Evolutionary conservation across 2,888 invertebrate species (phyloP), one percentile per base, ranked within the genome.

Genomic region (Julus scanicus): DNA sequence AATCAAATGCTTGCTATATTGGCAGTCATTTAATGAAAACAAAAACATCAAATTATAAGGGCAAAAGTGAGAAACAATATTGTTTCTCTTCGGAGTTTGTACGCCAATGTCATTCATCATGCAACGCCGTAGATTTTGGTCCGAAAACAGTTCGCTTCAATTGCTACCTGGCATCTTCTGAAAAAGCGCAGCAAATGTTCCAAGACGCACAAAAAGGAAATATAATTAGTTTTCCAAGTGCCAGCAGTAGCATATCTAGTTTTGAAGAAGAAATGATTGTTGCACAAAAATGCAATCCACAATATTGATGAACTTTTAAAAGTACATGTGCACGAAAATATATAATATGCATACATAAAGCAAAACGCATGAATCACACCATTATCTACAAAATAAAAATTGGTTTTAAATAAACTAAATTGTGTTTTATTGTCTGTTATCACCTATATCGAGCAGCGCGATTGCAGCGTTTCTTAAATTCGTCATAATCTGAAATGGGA

Each of bases 221-320:
- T 3, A 39, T 20, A 37, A 9, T 49, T 9, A 71, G 15, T 44
- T 44, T 88, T 2, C 71, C 80, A 1, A 11, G 29, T 48, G 44
- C 44, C n/a, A 11, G 48, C 4, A 17, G 44, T 44, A 85, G 44
- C 15, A 85, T 37, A 37, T 29, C 80, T 13, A 80, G 15, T 2
- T 80, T 88, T n/a, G 88, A 88, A 84, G 84, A 88, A 88, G 84
- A 88, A 39, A 83, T 88, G n/a, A 84, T 84, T 48, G 37, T 88
- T 17, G 17, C 84, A 13, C 29, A 88, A 53, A 71, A 84, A 84
- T 88, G 88, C 53, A 48, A 48, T 49, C 84, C 88, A 48, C 29
- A 49, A 88, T 49, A 88, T 48, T 88, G 49, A 49, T 83, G 39
- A 20, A 57, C 20, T 37, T 80, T 29, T 4, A 53, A 53, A 80